Evolutionary conservation across 2,888 invertebrate genomes (phyloP).

Genomic region (Aquatica leii): DNA sequence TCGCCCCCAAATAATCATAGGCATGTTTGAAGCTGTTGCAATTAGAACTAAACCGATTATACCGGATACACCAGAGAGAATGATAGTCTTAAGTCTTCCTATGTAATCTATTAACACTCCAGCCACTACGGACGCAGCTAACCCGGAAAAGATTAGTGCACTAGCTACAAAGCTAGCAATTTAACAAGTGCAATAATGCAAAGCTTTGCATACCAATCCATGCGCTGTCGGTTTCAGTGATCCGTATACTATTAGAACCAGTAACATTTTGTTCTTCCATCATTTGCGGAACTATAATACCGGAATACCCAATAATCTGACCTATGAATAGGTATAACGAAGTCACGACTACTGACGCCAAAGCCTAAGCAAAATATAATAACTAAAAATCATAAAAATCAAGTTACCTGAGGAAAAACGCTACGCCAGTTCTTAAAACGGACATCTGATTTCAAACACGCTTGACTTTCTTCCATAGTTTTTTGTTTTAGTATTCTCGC

Average conservation of each 20-base stretch:
- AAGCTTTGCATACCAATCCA: constrained; percentile 56
- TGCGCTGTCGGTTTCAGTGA: constrained; percentile 60
- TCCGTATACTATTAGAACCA: constrained; percentile 48
- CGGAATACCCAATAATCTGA: constrained; percentile 66
- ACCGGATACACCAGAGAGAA: constrained; percentile 64
- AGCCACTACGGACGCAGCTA: constrained; percentile 63
- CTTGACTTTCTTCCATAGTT: no score
- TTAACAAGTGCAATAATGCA: no score
- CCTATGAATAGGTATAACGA: constrained; percentile 59
- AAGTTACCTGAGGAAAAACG: no score
- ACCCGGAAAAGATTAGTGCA: constrained; percentile 63
- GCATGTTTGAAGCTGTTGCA: constrained; percentile 55
- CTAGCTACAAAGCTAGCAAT: constrained; percentile 59
- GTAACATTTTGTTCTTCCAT: constrained; percentile 43
- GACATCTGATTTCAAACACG: no score
- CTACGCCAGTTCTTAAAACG: no score
- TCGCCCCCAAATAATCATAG: background rate
- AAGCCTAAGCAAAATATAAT: no score
- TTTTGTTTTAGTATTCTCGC: no score
- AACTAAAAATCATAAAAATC: no score
- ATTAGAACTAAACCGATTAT: constrained; percentile 64
- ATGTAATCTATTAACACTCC: constrained; percentile 65
- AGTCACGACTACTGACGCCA: background rate
- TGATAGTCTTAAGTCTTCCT: constrained; percentile 65
- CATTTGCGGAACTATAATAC: constrained; percentile 65